A percentile compares a stretch with the other conserved stretches of the same genome.
Evolutionary conservation across 2,113 vertebrate genomes (phyloP).

Genomic region (Steatornis caripensis): DNA sequence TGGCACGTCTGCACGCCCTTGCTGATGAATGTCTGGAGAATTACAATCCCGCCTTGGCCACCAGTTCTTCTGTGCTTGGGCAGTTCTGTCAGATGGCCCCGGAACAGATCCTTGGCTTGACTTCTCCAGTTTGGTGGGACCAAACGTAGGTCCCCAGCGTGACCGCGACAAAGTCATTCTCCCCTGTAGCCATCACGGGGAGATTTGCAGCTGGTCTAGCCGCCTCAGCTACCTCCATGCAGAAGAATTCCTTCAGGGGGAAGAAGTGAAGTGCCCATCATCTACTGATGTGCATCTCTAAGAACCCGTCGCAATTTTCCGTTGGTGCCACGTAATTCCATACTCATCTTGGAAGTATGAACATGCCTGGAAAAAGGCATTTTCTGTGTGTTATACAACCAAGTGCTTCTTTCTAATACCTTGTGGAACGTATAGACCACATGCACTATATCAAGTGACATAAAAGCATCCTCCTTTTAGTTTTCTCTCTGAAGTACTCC

Average conservation of each 20-base stretch:
- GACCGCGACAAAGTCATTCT: background rate
- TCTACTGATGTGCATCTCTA: background rate
- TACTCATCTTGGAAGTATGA: background rate
- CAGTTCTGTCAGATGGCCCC: background rate
- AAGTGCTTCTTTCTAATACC: background rate
- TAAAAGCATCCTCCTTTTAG: background rate
- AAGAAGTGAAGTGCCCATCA: background rate
- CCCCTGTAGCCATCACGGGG: background rate
- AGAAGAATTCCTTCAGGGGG: rapidly evolving
- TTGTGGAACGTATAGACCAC: background rate
- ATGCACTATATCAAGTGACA: too few species aligned
- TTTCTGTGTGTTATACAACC: background rate
- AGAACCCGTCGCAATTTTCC: rapidly evolving
- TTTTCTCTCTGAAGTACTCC: background rate
- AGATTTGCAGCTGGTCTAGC: background rate
- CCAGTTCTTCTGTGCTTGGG: background rate
- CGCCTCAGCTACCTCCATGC: too few species aligned
- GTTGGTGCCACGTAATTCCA: background rate
- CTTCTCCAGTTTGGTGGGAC: background rate
- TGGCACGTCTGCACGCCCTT: background rate
- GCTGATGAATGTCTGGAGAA: background rate
- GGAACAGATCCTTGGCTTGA: background rate
- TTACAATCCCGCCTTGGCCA: background rate
- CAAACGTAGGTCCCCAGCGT: background rate
- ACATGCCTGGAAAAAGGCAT: background rate